A percentile compares a stretch with the other conserved stretches of the same genome.
Evolutionary conservation across 1,140 invertebrate species (phyloP).

Genomic region (Panagrolaimus sp.): DNA sequence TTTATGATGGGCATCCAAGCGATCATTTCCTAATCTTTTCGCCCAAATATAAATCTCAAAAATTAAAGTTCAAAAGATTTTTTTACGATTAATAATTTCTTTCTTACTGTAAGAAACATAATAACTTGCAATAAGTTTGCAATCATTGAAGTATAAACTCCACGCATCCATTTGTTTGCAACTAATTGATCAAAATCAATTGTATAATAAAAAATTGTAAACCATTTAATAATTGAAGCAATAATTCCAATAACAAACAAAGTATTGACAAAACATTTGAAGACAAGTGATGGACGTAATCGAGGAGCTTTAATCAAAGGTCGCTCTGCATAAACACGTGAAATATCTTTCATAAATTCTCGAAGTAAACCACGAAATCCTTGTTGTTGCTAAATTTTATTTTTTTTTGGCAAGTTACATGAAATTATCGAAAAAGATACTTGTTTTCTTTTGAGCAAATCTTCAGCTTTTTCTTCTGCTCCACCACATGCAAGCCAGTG

Average conservation of each 20-base stretch:
- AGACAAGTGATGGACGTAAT: not conserved
- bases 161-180: conserved; percentile 37
- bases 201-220: conserved; percentile 55
- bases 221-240: conserved; percentile 32
- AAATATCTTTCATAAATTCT: conserved; percentile 53
- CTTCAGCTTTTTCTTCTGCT: conserved; percentile 54
- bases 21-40: conserved; percentile 22
- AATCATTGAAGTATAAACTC: conserved; percentile 43
- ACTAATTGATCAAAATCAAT: conserved; percentile 51
- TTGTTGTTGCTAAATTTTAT: conserved; percentile 26
- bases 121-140: conserved; percentile 36
- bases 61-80: too few relatives aligned
- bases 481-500: conserved; percentile 57
- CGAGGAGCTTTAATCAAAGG: not conserved
- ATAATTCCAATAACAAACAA: not conserved
- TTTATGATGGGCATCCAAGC: conserved; percentile 57
- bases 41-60: conserved; percentile 33
- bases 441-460: conserved; percentile 43
- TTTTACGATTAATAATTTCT: too few relatives aligned
- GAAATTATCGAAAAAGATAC: conserved; percentile 11
- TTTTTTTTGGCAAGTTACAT: too few relatives aligned
- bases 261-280: not conserved
- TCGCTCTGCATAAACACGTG: conserved; percentile 45
- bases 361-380: conserved; percentile 50
- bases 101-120: conserved; percentile 42